Evolutionary conservation across 2,113 vertebrate species (phyloP), one percentile per base, ranked within the genome.

Genomic region (Sander vitreus): DNA sequence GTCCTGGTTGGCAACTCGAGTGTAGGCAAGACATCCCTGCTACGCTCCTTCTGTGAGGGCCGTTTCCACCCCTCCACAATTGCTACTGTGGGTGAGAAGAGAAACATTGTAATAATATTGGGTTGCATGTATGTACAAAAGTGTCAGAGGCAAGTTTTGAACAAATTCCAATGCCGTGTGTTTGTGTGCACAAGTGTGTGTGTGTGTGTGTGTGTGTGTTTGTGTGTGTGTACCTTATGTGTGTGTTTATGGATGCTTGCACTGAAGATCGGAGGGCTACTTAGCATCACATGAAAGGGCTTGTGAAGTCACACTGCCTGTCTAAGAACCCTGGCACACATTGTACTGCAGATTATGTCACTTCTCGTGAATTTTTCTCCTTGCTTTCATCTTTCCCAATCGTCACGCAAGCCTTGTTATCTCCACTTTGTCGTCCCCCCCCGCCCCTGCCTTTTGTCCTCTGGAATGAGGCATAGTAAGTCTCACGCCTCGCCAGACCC

Each of bases 1-100:
- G 93, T 99, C 76, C 88, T 98, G 63, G 96, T 99, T 59, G 97
- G 97, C 12, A 96, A 98, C 88, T 97, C 97, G 0, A 96, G 95
- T 0, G 97, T 99, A 60, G 98, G 98, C 50, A 99, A 99, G 94
- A 99, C 97, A 0, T 98, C 96, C 2, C 95, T 98, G 75, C 93
- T 99, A 16, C 95, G 95, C 84, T 93, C 95, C 79, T 96, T 98
- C 92, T 99, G 97, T 36, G 96, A 97, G 69, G 96, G 95, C 45
- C 85, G 23, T 21, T 98, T 98, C 93, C 95, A 92, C 60, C 85
- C 95, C 0, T 92, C 95, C 78, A 96, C 96, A 33, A 93, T 95
- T 27, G 97, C 97, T 77, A 99, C 98, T 65, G 95, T 99, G 84
- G 97, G 98, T 98, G 93, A 96, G 97, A 94, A 84, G 71, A 76